Evolutionary conservation across 2,797 vertebrate genomes (phyloP).

Genomic region (Myotis myotis): DNA sequence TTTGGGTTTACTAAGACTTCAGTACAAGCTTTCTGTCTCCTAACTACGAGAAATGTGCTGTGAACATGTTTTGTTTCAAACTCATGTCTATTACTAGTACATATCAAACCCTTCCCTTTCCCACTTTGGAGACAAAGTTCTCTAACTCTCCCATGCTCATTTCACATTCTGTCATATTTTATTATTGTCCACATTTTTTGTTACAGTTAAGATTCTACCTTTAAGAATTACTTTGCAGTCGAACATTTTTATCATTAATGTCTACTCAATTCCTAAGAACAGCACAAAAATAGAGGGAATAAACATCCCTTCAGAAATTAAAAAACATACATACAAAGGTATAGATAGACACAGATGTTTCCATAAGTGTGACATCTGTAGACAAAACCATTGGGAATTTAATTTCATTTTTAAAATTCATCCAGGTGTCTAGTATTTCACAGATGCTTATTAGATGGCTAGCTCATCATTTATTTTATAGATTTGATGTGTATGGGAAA

Average conservation of each 20-base stretch:
- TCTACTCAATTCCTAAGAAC: background rate
- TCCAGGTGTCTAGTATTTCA: constrained; percentile 6
- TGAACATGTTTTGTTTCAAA: background rate
- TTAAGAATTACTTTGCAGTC: background rate
- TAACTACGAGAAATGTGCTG: background rate
- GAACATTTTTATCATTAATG: background rate
- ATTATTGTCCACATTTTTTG: background rate
- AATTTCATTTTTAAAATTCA: constrained; percentile 45
- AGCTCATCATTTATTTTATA: background rate
- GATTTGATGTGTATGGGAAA: constrained; percentile 13
- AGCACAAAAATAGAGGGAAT: background rate
- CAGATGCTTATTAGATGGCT: background rate
- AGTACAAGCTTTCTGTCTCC: background rate
- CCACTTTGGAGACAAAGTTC: background rate
- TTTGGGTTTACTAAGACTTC: background rate
- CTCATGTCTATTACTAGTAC: background rate
- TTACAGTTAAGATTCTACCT: background rate
- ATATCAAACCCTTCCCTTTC: background rate
- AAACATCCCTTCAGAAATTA: background rate
- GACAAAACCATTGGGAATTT: background rate
- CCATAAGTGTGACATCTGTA: background rate
- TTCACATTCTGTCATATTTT: background rate
- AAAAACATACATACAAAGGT: background rate
- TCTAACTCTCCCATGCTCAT: background rate
- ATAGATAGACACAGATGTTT: background rate